phyloP scores from a whole-genome alignment of 2,888 invertebrate genomes.

The Euspilapteryx auroguttella region DNA sequence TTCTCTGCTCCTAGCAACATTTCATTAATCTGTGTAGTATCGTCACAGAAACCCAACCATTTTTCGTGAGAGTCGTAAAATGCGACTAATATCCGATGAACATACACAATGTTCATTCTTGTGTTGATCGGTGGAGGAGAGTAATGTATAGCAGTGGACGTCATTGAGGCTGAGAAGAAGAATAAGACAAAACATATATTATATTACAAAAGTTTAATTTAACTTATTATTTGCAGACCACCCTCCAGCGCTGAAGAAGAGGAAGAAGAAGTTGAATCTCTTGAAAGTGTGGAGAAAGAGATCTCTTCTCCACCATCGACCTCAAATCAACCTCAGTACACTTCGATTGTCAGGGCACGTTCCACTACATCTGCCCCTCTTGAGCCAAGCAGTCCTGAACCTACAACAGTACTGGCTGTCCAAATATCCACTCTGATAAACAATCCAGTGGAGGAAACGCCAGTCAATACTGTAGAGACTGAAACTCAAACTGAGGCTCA shows the following conservation, averaged over 20 bases:
- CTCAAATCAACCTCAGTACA: conserved; percentile 44
- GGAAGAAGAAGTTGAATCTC: conserved; percentile 26
- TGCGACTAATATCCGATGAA: too few species aligned
- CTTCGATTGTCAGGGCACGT: conserved; percentile 32
- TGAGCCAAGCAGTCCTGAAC: conserved; percentile 21
- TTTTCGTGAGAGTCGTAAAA: too few species aligned
- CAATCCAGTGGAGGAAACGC: conserved; percentile 17
- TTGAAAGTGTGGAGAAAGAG: conserved; percentile 39
- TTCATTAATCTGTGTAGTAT: too few species aligned
- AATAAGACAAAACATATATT: too few species aligned
- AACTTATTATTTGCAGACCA: too few species aligned
- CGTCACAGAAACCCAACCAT: too few species aligned
- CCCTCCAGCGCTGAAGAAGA: conserved; percentile 26
- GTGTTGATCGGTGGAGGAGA: too few species aligned
- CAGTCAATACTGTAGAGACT: conserved; percentile 17
- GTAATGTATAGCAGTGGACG: too few species aligned
- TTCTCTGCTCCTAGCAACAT: too few species aligned
- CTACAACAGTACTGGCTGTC: conserved; percentile 41
- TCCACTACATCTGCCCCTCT: conserved; percentile 16
- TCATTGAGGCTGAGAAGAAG: too few species aligned
- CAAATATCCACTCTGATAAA: conserved; percentile 48
- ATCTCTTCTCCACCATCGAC: conserved; percentile 30
- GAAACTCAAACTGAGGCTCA: conserved; percentile 16
- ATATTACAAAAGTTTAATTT: too few species aligned
- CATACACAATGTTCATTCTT: too few species aligned